Base-by-base conservation (phyloP, 2,888 invertebrate genomes). In the Meiosimyza platycephala region DNA sequence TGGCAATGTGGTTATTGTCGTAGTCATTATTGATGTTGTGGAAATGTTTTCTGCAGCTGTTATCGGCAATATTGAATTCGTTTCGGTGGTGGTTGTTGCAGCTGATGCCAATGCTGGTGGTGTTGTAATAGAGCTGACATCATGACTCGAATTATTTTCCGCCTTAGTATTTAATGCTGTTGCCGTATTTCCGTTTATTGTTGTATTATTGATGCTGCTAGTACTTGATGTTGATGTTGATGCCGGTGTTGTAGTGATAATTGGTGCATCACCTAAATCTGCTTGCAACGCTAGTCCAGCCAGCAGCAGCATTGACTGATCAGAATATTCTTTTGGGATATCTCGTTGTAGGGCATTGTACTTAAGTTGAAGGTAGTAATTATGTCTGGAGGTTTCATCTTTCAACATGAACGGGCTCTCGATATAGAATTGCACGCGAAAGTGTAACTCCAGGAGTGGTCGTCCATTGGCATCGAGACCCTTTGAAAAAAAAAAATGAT, bases 311-410 rank as follows among this genome's bases (percentile, higher is more conserved):
- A 93, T 87, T 68, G 93, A 91, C 86, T 92, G 92, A 74, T 90
- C 90, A 57, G 85, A 82, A 79, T 86, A 86, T 68, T 87, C 87
- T 69, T 89, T 89, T 63, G 85, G 89, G 79, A 86, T 90, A 86
- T 91, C 93, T 85, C 92, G 90, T 74, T 91, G 90, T 76, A 92
- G 90, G 77, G 93, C 90, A 89, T 99, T 99, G 88, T 95, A 93
- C 77, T 96, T 93, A 85, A 99, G 89, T 89, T 99, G 98, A 81
- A 96, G 90, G 89, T 97, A 99, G 88, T 98, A 99, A 85, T 97
- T 94, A 86, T 96, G 95, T 74, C 96, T 91, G 71, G 97, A 95
- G 80, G 94, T 92, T 84, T 96, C 96, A 90, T 98, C 97, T 88
- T 95, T 93, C 84, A 97, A 90, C 78, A 97, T 91, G 81, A 95